Evolutionary conservation across 2,797 vertebrate genomes (phyloP).

Genomic region (Carapus acus): DNA sequence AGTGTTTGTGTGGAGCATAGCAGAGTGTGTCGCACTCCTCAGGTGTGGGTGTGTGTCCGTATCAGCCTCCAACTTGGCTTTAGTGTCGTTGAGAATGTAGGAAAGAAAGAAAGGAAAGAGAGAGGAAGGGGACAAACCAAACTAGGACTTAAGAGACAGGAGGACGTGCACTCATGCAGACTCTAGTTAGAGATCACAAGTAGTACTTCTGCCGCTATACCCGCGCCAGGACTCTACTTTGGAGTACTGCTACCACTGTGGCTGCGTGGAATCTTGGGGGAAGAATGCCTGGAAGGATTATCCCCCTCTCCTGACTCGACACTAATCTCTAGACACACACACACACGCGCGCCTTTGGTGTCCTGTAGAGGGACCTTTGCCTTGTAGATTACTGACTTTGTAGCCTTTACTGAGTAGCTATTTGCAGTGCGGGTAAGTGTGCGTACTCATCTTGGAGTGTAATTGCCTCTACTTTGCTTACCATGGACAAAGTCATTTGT

Average conservation of each 20-base stretch:
- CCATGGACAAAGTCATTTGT: background rate
- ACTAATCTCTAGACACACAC: constrained; percentile 40
- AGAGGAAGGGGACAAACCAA: background rate
- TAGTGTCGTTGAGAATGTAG: constrained; percentile 8
- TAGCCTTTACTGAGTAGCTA: constrained; percentile 33
- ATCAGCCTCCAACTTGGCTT: background rate
- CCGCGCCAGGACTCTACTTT: constrained; percentile 10
- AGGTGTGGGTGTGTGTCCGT: constrained; percentile 8
- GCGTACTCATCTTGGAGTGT: background rate
- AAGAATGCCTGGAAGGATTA: constrained; percentile 4
- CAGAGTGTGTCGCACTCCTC: constrained; percentile 1
- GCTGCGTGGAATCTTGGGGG: constrained; percentile 18
- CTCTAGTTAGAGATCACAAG: background rate
- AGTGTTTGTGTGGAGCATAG: constrained; percentile 23
- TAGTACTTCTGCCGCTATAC: background rate
- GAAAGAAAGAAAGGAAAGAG: background rate
- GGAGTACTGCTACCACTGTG: background rate
- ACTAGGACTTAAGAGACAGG: constrained; percentile 5
- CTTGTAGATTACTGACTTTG: constrained; percentile 55
- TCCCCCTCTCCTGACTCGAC: constrained; percentile 2
- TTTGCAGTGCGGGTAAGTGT: constrained; percentile 32
- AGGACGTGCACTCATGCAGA: background rate
- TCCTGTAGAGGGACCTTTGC: constrained; percentile 51
- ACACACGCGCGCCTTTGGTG: constrained; percentile 24
- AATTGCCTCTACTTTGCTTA: background rate